Evolutionary conservation across 2,888 invertebrate genomes (phyloP), one percentile per base, ranked within the genome.

Genomic region (Conomelus anceps): DNA sequence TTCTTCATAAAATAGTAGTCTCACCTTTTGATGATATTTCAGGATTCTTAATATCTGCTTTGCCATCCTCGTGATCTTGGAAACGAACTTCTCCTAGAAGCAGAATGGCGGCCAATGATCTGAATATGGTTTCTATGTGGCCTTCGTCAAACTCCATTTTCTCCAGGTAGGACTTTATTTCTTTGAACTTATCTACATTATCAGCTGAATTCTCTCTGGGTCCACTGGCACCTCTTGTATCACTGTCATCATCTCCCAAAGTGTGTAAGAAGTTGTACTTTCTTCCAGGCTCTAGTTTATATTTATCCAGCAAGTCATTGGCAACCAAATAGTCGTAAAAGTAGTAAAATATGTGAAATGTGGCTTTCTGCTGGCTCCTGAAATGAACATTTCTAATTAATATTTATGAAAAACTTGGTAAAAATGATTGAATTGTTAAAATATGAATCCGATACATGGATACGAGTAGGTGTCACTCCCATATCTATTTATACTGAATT

Each of bases 271-370:
- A 98, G 88, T 96, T 95, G 93, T 97, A 97, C 90, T 95, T 95
- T 91, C 96, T 95, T 34, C 96, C 96, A 0, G 95, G 93, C 88
- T 96, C 95, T 85, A 98, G 93, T 90, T 94, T 94, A 91, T 97
- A 96, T 86, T 96, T 95, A 84, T 95, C 95, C 84, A 96, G 93
- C 89, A 95, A 94, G 89, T 96, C 95, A 22, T 95, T 94, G 17
- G 95, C 94, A 91, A 96, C 95, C 93, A 98, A 95, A 4, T 96
- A 97, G 92, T 98, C 98, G 93, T 98, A 98, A 91, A 98, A 96
- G 93, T 97, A 98, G 93, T 98, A 98, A 91, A 98, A 95, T 23
- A 98, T 95, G 93, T 98, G 96, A 92, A 98, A 98, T 92, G 98
- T 98, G 88, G 97, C 96, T 93, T 98, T 91, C 0, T 91, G 89